Evolutionary conservation across 2,888 invertebrate genomes (phyloP), one percentile per base, ranked within the genome.

Genomic region (Apotomis capreana): DNA sequence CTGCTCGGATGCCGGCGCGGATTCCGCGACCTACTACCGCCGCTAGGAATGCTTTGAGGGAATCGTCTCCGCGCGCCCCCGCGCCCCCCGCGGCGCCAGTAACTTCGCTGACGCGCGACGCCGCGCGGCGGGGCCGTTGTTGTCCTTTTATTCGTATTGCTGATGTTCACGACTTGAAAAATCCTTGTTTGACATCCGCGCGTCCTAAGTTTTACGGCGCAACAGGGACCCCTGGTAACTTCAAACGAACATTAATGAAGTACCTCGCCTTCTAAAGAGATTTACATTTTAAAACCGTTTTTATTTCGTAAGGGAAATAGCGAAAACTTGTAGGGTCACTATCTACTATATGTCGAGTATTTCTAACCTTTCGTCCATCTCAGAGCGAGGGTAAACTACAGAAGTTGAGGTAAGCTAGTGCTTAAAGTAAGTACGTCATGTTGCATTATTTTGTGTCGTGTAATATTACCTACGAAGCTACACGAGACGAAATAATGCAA

Each of bases 21-120:
- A 40, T 40, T 37, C 37, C 68, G 36, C 60, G 60, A 40, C 52
- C 44, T 68, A 44, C 26, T 54, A 26, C 60, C 68, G 59, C 13
- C 60, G 68, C 59, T 60, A 60, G 60, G 60, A 68, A 68, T 60
- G 68, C 68, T 68, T 68, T 68, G 68, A 52, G 40, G 57, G 52
- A 60, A 59, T 59, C 6, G 12, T 15, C 52, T 49, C 26, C 54
- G 4, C 54, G 51, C 46, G 1, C 37, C 37, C 49, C 13, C 37
- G 5, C 12, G 46, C 26, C 4, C 52, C 52, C n/a, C 44, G 5
- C 44, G 44, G 44, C 5, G 2, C 0, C 8, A 9, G 36, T 5
- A 37, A 58, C 57, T 58, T 12, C 36, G 57, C 57, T 36, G 57
- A 12, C 36, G 5, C 65, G 5, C 49, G 36, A 37, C 57, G n/a